These are phyloP conservation scores for Cephus sareptanus DNA, from an alignment of 2,888 invertebrate species.

Conservation along the genomic window DNA sequence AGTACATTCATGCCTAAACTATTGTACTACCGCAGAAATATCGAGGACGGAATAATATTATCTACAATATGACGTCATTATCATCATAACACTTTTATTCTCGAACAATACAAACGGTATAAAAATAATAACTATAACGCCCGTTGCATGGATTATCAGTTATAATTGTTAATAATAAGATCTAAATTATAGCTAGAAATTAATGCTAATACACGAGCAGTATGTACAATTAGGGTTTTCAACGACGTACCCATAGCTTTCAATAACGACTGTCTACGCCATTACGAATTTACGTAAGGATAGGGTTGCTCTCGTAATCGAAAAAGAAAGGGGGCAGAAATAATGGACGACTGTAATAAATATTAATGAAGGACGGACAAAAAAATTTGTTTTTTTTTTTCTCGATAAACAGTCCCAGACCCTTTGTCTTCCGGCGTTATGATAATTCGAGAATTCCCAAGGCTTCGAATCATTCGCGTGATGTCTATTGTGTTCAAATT, in stretches of 20 bases:
- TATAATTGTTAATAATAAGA: slow-evolving; percentile 7
- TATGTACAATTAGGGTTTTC: slow-evolving; percentile 36
- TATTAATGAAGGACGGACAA: neutral
- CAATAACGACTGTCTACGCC: neutral
- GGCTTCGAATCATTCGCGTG: neutral
- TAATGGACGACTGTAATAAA: neutral
- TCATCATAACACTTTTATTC: slow-evolving; percentile 45
- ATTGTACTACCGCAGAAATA: too few species aligned
- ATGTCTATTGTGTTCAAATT: neutral
- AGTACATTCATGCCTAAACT: too few species aligned
- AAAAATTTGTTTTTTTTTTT: neutral
- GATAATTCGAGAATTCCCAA: neutral
- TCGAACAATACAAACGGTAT: slow-evolving; percentile 49
- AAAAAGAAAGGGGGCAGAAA: neutral
- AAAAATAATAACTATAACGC: slow-evolving; percentile 48
- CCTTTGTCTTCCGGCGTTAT: neutral
- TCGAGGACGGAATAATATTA: too few species aligned
- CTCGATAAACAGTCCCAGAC: neutral
- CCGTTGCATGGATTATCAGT: neutral
- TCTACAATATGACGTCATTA: neutral
- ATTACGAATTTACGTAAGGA: neutral
- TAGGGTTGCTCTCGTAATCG: neutral
- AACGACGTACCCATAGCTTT: neutral
- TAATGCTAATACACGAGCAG: slow-evolving; percentile 35
- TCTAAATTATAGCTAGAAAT: slow-evolving; percentile 32